phyloP scores from a whole-genome alignment of 2,888 invertebrate genomes.

The Lasioglossum malachurum region DNA sequence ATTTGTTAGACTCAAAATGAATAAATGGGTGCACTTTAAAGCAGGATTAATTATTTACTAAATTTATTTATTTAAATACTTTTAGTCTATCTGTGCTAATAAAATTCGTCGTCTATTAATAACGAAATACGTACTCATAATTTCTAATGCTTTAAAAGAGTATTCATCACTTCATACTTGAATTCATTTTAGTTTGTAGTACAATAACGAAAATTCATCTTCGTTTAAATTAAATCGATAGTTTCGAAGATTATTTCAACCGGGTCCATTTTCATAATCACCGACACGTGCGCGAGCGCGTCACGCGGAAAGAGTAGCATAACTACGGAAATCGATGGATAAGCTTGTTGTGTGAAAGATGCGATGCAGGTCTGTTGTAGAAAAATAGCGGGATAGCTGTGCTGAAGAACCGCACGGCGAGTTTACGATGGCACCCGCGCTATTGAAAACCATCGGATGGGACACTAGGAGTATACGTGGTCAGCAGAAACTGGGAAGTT shows the following conservation, averaged over 20 bases:
- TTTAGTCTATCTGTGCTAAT: no score
- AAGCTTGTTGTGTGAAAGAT: not conserved
- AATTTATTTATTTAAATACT: no score
- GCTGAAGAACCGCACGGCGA: not conserved
- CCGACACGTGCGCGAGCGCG: not conserved
- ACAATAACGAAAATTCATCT: no score
- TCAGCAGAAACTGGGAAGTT: conserved; percentile 16
- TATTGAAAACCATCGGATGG: conserved; percentile 11
- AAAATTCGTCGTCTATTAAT: no score
- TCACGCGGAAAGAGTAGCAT: no score
- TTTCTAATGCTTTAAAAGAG: no score
- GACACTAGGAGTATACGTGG: conserved; percentile 15
- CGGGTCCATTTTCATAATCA: not conserved
- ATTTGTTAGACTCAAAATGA: no score
- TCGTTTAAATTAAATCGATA: no score
- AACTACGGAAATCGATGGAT: not conserved
- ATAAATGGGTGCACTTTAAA: no score
- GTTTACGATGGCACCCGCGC: conserved; percentile 1
- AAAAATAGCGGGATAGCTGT: not conserved
- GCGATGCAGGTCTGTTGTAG: conserved; percentile 3
- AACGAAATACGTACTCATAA: no score
- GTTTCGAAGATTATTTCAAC: not conserved
- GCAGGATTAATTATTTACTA: no score
- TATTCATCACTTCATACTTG: no score
- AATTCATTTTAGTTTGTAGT: not conserved